Conservation (phyloP, 2,797 vertebrate species). For the Myotis daubentonii region DNA sequence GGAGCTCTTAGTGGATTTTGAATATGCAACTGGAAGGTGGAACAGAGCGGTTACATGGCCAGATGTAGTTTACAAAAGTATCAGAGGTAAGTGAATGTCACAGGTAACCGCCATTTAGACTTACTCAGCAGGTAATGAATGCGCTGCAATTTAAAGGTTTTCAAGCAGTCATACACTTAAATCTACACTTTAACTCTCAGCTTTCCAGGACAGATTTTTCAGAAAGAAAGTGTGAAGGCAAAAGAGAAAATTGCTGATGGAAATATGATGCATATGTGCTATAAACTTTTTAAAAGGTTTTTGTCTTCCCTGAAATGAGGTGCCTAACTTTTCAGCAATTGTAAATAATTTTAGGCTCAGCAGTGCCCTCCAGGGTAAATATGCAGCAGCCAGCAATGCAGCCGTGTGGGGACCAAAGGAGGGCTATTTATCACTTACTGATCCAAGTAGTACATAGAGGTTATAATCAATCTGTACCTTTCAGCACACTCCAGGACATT, state of each 20-base stretch:
- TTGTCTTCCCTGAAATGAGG: not conserved
- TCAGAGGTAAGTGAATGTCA: not conserved
- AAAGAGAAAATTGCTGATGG: not conserved
- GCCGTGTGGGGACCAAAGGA: not conserved
- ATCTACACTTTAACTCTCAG: not conserved
- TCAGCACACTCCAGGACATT: conserved; percentile 23
- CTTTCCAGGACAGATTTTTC: not conserved
- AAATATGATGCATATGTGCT: not conserved
- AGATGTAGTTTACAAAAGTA: not conserved
- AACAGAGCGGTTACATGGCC: not conserved
- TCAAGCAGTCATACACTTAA: not conserved
- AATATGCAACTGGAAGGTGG: not conserved
- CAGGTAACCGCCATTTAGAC: not conserved
- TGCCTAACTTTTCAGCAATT: conserved; percentile 25
- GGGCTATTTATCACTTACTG: conserved; percentile 37
- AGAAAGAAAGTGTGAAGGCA: not conserved
- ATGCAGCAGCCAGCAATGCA: not conserved
- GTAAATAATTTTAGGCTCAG: conserved; percentile 40
- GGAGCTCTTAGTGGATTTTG: not conserved
- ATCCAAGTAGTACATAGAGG: conserved; percentile 54
- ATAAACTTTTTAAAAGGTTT: not conserved
- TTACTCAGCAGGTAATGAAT: not conserved
- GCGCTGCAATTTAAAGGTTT: not conserved
- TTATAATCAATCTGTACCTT: conserved; percentile 56
- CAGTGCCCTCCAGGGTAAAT: conserved; percentile 11